Evolutionary conservation across 1,140 invertebrate species (phyloP), one percentile per base, ranked within the genome.

Genomic region (Pseudachorutes palmiensis): DNA sequence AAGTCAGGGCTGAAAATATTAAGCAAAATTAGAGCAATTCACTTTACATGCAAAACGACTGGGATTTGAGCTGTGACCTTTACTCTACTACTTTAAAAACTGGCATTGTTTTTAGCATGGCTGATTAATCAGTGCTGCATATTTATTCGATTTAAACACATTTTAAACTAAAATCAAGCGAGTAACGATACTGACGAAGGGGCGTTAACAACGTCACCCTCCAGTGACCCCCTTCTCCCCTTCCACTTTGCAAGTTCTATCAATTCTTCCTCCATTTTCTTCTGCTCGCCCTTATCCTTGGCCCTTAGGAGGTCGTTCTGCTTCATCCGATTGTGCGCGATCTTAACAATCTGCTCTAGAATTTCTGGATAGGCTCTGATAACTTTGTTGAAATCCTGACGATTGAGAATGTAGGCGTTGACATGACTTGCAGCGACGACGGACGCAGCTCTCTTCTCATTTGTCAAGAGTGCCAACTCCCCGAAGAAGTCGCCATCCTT

Each of bases 401-500:
- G 60, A 5, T 62, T 36, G 2, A 72, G 58, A 12, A 45, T 33
- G 28, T 72, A 72, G 32, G 69, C 48, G 55, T 69, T 67, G 59
- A 67, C 69, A 22, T 62, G 61, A 33, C n/a, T 65, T 3, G 62
- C 65, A 1, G 70, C 70, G 1, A 72, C 58, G 5, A 72, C 65
- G 33, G 70, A 64, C 1, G 67, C 64, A 29, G 51, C 58, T 55
- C 70, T 22, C 22, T 58, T 28, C 49, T 72, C 67, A 0, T 49
- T 49, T 0, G 67, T 62, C 2, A 72, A 32, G 14, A 72, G 33
- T 30, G 67, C 28, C 62, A 72, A 49, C 51, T 72, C 70, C 16
- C 70, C 70, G 49, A 72, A 69, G 30, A 72, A 72, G 49, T 72
- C 68, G 1, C 70, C 70, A 58, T 72, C 70, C 26, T 51, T 48